Conservation (phyloP, 1,140 invertebrate genomes). For the Halesus radiatus region DNA sequence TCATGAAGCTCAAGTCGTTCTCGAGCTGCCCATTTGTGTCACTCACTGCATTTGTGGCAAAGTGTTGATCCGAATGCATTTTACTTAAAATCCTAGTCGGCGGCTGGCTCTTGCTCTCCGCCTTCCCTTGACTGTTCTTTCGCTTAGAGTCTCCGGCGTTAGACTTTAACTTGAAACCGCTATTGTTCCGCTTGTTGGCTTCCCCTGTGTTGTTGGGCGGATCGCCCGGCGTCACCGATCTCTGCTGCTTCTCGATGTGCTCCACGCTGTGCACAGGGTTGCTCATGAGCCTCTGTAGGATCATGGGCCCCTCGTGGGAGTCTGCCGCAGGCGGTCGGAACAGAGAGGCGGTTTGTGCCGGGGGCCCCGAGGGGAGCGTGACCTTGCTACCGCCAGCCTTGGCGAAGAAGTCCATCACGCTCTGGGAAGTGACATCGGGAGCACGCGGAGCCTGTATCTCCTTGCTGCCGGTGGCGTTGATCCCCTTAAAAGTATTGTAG, state of each 20-base stretch:
- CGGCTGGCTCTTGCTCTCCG: slow-evolving; percentile 51
- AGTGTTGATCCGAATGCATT: slow-evolving; percentile 60
- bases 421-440: slow-evolving; percentile 76
- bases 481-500: slow-evolving; percentile 75
- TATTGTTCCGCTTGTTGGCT: slow-evolving; percentile 59
- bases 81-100: slow-evolving; percentile 60
- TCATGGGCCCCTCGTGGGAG: slow-evolving; percentile 67
- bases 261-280: slow-evolving; percentile 86
- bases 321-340: slow-evolving; percentile 66
- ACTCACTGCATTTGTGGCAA: slow-evolving; percentile 57
- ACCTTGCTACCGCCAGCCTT: slow-evolving; percentile 79
- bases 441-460: slow-evolving; percentile 62
- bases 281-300: slow-evolving; percentile 82
- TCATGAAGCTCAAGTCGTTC: slow-evolving; percentile 70
- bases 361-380: slow-evolving; percentile 69
- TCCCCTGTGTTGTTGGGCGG: slow-evolving; percentile 10
- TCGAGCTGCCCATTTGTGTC: slow-evolving; percentile 68
- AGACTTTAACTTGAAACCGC: slow-evolving; percentile 67
- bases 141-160: slow-evolving; percentile 64
- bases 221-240: slow-evolving; percentile 76
- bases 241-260: slow-evolving; percentile 90
- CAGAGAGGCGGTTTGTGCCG: slow-evolving; percentile 66
- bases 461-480: slow-evolving; percentile 58
- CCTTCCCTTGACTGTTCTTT: slow-evolving; percentile 61
- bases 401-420: slow-evolving; percentile 88